Evolutionary conservation across 2,113 vertebrate genomes (phyloP).

Genomic region (Neomonachus schauinslandi): DNA sequence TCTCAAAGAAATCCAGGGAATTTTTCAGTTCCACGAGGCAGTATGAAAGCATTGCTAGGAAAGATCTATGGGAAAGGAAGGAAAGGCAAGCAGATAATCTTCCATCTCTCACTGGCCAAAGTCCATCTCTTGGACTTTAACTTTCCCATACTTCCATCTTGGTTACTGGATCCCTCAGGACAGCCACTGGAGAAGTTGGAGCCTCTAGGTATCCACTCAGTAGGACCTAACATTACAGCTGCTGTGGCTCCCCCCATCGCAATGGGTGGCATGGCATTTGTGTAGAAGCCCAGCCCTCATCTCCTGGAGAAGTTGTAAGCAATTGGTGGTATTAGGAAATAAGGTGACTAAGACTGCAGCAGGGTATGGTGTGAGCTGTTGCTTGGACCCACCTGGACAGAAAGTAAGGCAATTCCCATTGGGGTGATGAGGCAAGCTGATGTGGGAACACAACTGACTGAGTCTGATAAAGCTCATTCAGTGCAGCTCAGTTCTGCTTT

Average conservation of each 20-base stretch:
- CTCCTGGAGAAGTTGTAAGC: not conserved
- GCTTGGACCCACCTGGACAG: not conserved
- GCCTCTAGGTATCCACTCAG: not conserved
- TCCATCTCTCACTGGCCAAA: not conserved
- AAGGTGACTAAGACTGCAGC: not conserved
- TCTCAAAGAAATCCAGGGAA: not conserved
- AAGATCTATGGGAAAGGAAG: not conserved
- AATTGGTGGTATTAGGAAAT: not conserved
- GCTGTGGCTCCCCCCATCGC: accelerated
- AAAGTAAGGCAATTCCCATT: not conserved
- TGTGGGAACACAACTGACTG: not conserved
- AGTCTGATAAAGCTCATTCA: not conserved
- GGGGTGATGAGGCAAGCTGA: not conserved
- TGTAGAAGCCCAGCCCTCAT: not conserved
- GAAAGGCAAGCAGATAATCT: not conserved
- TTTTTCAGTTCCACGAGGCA: not conserved
- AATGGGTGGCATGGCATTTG: not conserved
- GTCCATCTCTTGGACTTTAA: not conserved
- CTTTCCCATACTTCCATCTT: not conserved
- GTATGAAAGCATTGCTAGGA: not conserved
- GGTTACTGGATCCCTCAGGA: not conserved
- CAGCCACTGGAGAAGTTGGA: not conserved
- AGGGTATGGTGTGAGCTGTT: not conserved
- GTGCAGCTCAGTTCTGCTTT: not conserved
- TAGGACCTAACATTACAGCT: not conserved